Evolutionary conservation across 1,140 invertebrate species (phyloP).

Genomic region (Drosophila repleta): DNA sequence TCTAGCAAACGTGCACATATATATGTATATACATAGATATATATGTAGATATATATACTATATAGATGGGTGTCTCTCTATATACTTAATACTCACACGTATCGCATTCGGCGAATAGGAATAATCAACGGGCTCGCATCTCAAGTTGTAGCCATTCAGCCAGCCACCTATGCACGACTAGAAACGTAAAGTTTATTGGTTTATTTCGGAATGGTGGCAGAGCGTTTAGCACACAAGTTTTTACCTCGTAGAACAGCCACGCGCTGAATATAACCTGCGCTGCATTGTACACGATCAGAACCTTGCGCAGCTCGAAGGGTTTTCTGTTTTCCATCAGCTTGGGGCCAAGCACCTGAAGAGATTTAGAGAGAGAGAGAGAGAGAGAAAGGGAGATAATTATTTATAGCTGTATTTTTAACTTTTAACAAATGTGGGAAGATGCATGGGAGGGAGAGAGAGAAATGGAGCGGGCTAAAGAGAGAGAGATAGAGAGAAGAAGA

Average conservation of each 20-base stretch:
- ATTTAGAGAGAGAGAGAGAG: background rate
- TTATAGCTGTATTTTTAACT: too few relatives aligned
- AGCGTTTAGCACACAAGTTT: slow-evolving; percentile 62
- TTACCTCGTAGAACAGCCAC: slow-evolving; percentile 93
- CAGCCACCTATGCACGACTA: slow-evolving; percentile 88
- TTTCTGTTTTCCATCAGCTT: slow-evolving; percentile 95
- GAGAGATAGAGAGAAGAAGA: too few relatives aligned
- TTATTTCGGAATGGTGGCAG: background rate
- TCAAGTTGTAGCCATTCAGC: slow-evolving; percentile 91
- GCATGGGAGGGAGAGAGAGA: too few relatives aligned
- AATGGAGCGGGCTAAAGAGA: too few relatives aligned
- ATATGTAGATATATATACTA: slow-evolving; percentile 5
- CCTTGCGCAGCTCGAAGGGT: slow-evolving; percentile 91
- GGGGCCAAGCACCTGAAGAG: slow-evolving; percentile 89
- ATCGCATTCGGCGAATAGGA: slow-evolving; percentile 89
- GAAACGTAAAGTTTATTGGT: slow-evolving; percentile 33
- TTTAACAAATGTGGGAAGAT: too few relatives aligned
- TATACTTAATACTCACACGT: slow-evolving; percentile 88
- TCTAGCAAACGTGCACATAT: background rate
- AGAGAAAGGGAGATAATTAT: background rate
- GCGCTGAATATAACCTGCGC: slow-evolving; percentile 93
- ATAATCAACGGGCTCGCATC: slow-evolving; percentile 96
- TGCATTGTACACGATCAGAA: slow-evolving; percentile 94
- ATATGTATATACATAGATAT: slow-evolving; percentile 19
- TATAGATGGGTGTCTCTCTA: slow-evolving; percentile 7